Evolutionary conservation across 2,797 vertebrate genomes (phyloP).

Genomic region (Mycteria americana): DNA sequence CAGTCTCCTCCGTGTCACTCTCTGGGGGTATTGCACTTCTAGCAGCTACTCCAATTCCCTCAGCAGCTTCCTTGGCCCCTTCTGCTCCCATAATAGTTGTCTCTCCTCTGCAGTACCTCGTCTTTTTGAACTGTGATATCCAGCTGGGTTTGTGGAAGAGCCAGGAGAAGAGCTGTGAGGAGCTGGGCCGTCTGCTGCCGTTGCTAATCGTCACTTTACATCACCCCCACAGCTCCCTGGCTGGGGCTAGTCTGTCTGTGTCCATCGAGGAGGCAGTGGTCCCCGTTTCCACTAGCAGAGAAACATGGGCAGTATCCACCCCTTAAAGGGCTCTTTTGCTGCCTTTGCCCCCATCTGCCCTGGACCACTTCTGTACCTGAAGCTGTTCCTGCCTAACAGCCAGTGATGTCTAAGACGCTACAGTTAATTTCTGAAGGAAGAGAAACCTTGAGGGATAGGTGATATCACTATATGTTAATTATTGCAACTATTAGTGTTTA

Average conservation of each 20-base stretch:
- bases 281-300: background rate
- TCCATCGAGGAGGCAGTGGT: background rate
- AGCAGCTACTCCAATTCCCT: background rate
- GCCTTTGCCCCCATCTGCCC: background rate
- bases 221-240: fast-evolving
- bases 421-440: background rate
- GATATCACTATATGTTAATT: background rate
- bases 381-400: background rate
- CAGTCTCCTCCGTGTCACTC: background rate
- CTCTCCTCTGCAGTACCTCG: background rate
- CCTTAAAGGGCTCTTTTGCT: background rate
- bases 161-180: background rate
- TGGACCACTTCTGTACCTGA: background rate
- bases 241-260: background rate
- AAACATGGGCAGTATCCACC: background rate
- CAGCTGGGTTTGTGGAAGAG: background rate
- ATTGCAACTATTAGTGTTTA: background rate
- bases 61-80: background rate
- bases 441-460: background rate
- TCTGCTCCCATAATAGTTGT: background rate
- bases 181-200: background rate
- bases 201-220: fast-evolving
- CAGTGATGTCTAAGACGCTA: background rate
- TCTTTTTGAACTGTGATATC: background rate
- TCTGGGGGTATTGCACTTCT: background rate